Conservation (phyloP, 2,113 vertebrate species). For the Tinamus guttatus region DNA sequence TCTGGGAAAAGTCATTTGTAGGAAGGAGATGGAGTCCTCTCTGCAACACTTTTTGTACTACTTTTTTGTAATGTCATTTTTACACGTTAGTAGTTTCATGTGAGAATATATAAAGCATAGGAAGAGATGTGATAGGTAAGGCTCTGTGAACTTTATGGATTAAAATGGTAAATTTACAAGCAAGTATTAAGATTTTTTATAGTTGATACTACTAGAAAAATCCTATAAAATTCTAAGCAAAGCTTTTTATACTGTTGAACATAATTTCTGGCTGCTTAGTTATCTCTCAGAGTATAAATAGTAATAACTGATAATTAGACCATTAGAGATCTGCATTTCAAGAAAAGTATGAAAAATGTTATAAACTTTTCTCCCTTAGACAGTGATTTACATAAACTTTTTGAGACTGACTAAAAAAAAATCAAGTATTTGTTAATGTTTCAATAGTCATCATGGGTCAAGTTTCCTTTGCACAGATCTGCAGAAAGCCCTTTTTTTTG, state of each 20-base stretch:
- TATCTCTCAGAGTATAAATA: not conserved
- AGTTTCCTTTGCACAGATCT: not conserved
- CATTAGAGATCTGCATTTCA: not conserved
- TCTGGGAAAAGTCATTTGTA: not conserved
- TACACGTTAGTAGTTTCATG: not conserved
- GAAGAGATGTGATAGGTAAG: not conserved
- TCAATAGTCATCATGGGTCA: not conserved
- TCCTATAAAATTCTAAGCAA: not conserved
- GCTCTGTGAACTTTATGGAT: not conserved
- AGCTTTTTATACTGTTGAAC: not conserved
- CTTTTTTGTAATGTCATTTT: not conserved
- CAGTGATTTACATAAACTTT: not conserved
- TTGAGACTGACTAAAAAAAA: not conserved
- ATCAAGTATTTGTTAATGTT: not conserved
- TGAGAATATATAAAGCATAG: not conserved
- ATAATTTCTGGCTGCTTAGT: not conserved
- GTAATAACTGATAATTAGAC: not conserved
- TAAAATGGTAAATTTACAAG: not conserved
- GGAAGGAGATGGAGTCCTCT: not conserved
- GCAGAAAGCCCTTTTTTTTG: not conserved
- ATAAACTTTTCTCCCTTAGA: not conserved
- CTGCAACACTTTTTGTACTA: not conserved
- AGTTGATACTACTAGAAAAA: not conserved
- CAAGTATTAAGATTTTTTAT: not conserved
- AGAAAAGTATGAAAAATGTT: not conserved